Percentiles rank a stretch among this genome's conserved stretches.
Conservation (phyloP, 2,113 vertebrate species). For the Anolis carolinensis region DNA sequence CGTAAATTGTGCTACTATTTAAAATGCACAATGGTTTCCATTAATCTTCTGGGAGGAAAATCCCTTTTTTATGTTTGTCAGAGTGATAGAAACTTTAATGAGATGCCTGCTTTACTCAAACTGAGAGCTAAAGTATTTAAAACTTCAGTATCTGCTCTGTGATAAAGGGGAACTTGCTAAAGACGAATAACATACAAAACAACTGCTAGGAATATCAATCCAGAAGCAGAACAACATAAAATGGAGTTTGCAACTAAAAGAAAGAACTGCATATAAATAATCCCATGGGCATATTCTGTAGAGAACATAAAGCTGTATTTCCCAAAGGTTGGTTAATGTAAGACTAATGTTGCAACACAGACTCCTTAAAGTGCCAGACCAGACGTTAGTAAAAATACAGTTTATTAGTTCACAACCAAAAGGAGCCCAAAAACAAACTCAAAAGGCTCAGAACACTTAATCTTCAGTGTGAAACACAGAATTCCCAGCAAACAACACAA, state of each 20-base stretch:
- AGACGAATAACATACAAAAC: constrained; percentile 53
- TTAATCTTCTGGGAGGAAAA: constrained; percentile 36
- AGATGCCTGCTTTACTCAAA: constrained; percentile 36
- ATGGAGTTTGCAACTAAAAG: constrained; percentile 43
- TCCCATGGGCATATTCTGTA: not conserved
- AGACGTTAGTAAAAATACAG: too few relatives aligned
- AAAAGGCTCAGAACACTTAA: too few relatives aligned
- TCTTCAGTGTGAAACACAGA: too few relatives aligned
- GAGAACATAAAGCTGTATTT: not conserved
- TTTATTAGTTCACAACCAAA: too few relatives aligned
- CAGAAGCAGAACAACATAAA: constrained; percentile 23
- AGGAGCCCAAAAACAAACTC: too few relatives aligned
- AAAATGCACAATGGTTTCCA: constrained; percentile 30
- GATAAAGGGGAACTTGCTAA: constrained; percentile 53
- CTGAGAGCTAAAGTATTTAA: constrained; percentile 6
- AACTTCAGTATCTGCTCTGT: constrained; percentile 47
- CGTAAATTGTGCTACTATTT: constrained; percentile 32
- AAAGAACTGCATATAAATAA: not conserved
- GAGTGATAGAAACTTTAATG: constrained; percentile 39
- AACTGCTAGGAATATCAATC: constrained; percentile 10
- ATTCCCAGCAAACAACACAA: too few relatives aligned
- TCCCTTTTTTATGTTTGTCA: constrained; percentile 30
- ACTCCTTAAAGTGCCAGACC: too few relatives aligned
- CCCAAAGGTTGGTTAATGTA: not conserved
- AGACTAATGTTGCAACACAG: too few relatives aligned